Evolutionary conservation across 2,797 vertebrate genomes (phyloP), one percentile per base, ranked within the genome.

Genomic region (Sebastes oblongus): DNA sequence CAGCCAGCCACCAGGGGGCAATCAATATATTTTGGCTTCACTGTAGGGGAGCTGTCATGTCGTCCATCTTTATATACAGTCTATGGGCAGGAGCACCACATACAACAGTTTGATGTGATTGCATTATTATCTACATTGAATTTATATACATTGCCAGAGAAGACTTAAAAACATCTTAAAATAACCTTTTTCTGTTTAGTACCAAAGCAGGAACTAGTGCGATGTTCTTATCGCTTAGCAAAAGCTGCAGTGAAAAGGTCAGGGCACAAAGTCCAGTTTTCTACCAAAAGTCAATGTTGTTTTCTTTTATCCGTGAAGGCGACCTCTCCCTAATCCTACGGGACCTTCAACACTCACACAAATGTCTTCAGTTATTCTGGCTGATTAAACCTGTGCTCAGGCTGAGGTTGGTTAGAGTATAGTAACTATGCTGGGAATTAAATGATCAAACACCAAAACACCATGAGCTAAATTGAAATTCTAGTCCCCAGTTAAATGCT

Each of bases 271-370:
- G 61, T 66, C 22, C 46, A 18, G 24, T 34, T 54, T 78, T 46
- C 39, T 64, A 52, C 29, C 65, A 60, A 34, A 55, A 77, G 78
- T 77, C 62, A 84, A 64, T 9, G 8, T 18, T 61, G 54, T 30
- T 56, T 78, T 27, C 50, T 62, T 61, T 62, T 81, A 77, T 42
- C 34, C 13, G 7, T 42, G 16, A 76, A 64, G n/a, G 11, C 10
- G 0, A 50, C 42, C n/a, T 14, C 7, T 67, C 32, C 12, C 52
- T 54, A 46, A 54, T 65, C 62, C 55, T 50, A 4, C 0, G 24
- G 20, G 29, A 70, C 13, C 22, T 25, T 8, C 64, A 52, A 52
- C 16, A 60, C 36, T 39, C 55, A 59, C 56, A 62, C 32, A 60
- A 20, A 75, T 24, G 22, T 32, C 65, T 56, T 42, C 25, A 46